Evolutionary conservation across 2,113 vertebrate species (phyloP).

Genomic region (Lathamus discolor): DNA sequence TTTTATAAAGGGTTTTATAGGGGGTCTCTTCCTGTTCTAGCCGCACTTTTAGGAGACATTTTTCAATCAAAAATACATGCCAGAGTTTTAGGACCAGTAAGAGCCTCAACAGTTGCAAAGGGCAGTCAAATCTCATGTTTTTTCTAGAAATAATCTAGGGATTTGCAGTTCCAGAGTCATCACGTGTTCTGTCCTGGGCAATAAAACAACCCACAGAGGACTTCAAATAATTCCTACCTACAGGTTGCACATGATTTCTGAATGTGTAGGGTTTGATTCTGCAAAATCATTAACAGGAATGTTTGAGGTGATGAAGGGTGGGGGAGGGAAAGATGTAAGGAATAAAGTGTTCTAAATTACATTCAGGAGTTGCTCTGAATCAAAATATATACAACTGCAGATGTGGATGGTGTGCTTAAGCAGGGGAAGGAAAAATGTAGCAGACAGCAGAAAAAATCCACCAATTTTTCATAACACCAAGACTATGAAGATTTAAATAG

Average conservation of each 20-base stretch:
- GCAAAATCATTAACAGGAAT: not conserved
- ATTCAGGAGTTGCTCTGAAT: not conserved
- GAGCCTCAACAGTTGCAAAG: not conserved
- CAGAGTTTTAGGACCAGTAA: not conserved
- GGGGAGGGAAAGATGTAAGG: not conserved
- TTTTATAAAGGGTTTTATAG: not conserved
- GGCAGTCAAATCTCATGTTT: not conserved
- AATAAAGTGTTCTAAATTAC: not conserved
- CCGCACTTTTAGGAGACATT: not conserved
- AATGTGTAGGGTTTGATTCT: conserved; percentile 13
- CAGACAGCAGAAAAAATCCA: not conserved
- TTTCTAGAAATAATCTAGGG: not conserved
- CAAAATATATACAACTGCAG: not conserved
- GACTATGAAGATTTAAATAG: not conserved
- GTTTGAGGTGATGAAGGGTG: not conserved
- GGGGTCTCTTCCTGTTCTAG: not conserved
- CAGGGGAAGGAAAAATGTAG: not conserved
- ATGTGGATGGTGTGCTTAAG: not conserved
- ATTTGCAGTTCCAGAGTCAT: not conserved
- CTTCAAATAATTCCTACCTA: conserved; percentile 25
- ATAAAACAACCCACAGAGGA: conserved; percentile 3
- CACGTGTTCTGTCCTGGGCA: not conserved
- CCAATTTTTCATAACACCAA: not conserved
- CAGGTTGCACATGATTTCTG: not conserved
- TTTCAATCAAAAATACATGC: not conserved